These are phyloP conservation scores for Microhierax caerulescens DNA, from an alignment of 2,797 vertebrate species.

Conservation along the genomic window DNA sequence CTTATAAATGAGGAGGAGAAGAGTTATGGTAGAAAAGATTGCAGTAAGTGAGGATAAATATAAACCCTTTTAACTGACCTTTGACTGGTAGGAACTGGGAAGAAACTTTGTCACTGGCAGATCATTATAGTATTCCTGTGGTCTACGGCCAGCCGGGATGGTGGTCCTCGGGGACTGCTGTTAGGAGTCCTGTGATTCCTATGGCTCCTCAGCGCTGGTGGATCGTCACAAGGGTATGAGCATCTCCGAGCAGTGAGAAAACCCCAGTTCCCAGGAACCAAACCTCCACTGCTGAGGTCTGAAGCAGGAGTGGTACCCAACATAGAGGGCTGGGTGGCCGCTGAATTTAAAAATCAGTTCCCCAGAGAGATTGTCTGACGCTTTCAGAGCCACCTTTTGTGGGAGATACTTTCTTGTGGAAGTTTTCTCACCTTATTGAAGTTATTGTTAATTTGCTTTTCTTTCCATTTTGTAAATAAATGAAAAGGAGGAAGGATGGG, in stretches of 20 bases:
- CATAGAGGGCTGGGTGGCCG: not conserved
- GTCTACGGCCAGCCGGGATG: not conserved
- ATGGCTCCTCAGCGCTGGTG: rapidly evolving
- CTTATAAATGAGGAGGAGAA: not conserved
- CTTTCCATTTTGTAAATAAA: not conserved
- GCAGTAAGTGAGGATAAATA: not conserved
- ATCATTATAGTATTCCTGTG: not conserved
- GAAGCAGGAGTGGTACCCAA: not conserved
- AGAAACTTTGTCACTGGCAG: not conserved
- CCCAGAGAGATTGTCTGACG: not conserved
- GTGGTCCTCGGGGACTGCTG: not conserved
- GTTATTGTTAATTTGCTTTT: not conserved
- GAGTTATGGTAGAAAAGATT: not conserved
- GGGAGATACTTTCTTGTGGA: not conserved
- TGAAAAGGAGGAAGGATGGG: not conserved
- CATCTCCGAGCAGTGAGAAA: not conserved
- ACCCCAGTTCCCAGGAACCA: not conserved
- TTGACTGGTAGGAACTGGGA: not conserved
- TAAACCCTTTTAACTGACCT: not conserved
- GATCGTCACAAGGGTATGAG: rapidly evolving
- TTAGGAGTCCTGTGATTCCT: not conserved
- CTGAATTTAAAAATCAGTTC: not conserved
- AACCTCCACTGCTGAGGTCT: rapidly evolving
- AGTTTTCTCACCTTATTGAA: not conserved
- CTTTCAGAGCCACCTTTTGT: not conserved